phyloP scores from a whole-genome alignment of 1,140 invertebrate genomes.

The Globodera rostochiensis region DNA sequence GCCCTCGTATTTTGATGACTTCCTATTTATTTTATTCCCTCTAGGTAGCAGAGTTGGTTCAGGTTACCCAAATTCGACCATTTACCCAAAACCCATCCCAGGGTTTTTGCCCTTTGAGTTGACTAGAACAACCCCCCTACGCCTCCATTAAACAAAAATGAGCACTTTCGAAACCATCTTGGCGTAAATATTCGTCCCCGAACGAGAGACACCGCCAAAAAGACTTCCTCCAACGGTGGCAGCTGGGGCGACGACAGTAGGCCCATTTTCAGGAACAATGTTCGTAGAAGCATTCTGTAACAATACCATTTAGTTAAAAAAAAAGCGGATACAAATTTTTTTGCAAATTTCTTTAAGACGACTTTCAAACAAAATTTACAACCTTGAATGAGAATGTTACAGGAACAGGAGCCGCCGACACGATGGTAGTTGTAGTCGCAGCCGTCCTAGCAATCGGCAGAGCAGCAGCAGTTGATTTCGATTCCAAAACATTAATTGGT shows the following conservation, averaged over 20 bases:
- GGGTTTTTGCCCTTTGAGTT: too few species aligned
- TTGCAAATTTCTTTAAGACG: too few species aligned
- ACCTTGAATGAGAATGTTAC: constrained; percentile 6
- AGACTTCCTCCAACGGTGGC: background rate
- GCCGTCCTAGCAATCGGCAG: background rate
- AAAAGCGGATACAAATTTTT: too few species aligned
- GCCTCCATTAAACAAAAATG: background rate
- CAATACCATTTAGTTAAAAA: too few species aligned
- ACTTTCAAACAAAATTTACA: background rate
- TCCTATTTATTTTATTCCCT: too few species aligned
- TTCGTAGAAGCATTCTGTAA: background rate
- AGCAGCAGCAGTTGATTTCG: background rate
- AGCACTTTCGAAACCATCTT: constrained; percentile 19
- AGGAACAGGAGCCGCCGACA: background rate
- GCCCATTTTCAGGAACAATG: background rate
- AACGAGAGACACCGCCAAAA: constrained; percentile 20
- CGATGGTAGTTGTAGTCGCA: background rate
- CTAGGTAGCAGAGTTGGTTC: too few species aligned
- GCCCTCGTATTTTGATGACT: too few species aligned
- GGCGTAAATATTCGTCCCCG: constrained; percentile 7
- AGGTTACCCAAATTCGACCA: too few species aligned
- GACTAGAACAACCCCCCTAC: too few species aligned
- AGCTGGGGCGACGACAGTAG: background rate
- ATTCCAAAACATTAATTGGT: background rate
- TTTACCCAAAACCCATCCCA: too few species aligned